Base-by-base conservation (phyloP, 2,797 vertebrate species). In the Sternotherus odoratus region DNA sequence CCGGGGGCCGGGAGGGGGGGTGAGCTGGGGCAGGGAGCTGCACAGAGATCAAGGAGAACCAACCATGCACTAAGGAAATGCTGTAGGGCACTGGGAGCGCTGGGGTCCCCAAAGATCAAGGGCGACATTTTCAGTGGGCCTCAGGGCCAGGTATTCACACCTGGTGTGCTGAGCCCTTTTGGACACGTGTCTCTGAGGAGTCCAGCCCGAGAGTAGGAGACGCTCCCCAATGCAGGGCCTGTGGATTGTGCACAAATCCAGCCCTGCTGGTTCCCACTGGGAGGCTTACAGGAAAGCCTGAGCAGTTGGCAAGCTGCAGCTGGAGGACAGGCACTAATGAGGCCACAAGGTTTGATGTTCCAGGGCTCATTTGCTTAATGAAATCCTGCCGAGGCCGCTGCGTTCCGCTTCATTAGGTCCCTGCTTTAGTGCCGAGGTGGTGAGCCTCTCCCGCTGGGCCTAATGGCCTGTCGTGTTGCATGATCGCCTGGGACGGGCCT, bases 251-350 rank as follows among this genome's bases (percentile, higher is more conserved):
- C 51, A 48, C 36, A 26, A 48, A 48, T 12, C 28, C 78, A 85
- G 78, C 53, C 60, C 60, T 30, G 46, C 60, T 82, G 72, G 36
- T 86, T 54, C 50, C 19, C 74, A n/a, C 10, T 0, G 0, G 26
- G 12, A 0, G 0, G 49, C 36, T 23, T 36, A 77, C 54, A 79
- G 53, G n/a, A 56, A 50, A 77, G 79, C 3, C 1, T 0, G 2
- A 50, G 11, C 3, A 12, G 8, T 30, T 50, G 7, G 53, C 63
- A 75, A 50, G 75, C 60, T 82, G 33, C 15, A 28, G 56, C 23
- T 48, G 26, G 72, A 85, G n/a, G 39, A 63, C 23, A 5, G 43
- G 46, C 72, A 28, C 72, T 30, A 48, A 48, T 9, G 46, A 75
- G 26, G 26, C 26, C 26, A 23, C 26, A 16, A 30, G 72, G 28